Percentiles rank a stretch among this genome's conserved stretches.
These are phyloP conservation scores for Dasyornis broadbenti DNA, from an alignment of 2,113 vertebrate genomes.

Conservation along the genomic window DNA sequence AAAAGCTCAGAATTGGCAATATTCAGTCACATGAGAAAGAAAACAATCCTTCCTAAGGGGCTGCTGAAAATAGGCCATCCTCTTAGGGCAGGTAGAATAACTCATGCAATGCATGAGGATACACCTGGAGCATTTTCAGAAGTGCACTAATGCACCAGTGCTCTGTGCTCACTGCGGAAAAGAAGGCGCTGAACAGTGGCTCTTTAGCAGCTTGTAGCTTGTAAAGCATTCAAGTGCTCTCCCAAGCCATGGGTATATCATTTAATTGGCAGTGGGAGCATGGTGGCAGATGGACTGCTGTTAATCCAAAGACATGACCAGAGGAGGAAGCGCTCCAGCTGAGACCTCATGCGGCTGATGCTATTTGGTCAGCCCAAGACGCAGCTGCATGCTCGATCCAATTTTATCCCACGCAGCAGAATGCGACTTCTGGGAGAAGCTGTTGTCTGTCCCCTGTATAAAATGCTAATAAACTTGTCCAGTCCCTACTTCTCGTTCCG, in stretches of 20 bases:
- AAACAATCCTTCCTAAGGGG: neutral
- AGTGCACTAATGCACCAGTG: neutral
- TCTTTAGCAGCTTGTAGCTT: neutral
- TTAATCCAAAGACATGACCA: neutral
- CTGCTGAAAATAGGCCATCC: neutral
- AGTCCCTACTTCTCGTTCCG: neutral
- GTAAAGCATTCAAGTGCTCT: neutral
- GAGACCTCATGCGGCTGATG: neutral
- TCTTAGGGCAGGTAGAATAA: neutral
- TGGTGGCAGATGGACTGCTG: neutral
- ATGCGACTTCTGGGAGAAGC: neutral
- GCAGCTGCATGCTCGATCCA: neutral
- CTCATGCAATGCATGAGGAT: neutral
- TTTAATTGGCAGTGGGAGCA: neutral
- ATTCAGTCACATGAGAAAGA: neutral
- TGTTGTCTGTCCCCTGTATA: neutral
- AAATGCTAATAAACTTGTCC: neutral
- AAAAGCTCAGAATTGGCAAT: neutral
- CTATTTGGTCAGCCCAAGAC: neutral
- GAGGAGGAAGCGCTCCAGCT: neutral
- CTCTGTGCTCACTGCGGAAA: neutral
- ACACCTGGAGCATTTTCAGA: neutral
- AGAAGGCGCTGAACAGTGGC: neutral
- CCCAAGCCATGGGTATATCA: neutral
- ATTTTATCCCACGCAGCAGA: neutral